These are phyloP conservation scores for Hyperoodon ampullatus DNA, from an alignment of 2,113 vertebrate genomes.

Conservation along the genomic window DNA sequence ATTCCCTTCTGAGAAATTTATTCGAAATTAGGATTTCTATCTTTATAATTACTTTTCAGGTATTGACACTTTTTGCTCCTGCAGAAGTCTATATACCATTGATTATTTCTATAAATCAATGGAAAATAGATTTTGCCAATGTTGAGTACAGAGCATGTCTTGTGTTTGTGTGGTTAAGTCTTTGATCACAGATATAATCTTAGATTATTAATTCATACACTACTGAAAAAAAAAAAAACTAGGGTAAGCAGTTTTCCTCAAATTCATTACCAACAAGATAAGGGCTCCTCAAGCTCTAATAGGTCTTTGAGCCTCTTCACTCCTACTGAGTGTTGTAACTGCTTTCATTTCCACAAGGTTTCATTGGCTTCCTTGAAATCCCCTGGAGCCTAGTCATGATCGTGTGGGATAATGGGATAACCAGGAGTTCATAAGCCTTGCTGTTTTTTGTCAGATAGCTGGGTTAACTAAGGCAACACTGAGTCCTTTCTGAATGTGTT, in stretches of 20 bases:
- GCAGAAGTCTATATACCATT: slow-evolving; percentile 71
- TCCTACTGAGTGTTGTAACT: not conserved
- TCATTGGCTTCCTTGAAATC: not conserved
- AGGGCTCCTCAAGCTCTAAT: not conserved
- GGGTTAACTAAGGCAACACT: not conserved
- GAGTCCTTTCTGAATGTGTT: not conserved
- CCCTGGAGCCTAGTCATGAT: not conserved
- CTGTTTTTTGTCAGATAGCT: not conserved
- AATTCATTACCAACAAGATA: not conserved
- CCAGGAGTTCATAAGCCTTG: not conserved
- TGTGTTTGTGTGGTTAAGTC: slow-evolving; percentile 27
- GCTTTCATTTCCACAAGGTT: not conserved
- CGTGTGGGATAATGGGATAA: not conserved
- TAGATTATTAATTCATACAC: not conserved
- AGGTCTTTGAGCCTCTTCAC: not conserved
- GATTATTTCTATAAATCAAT: slow-evolving; percentile 69
- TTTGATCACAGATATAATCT: slow-evolving; percentile 55
- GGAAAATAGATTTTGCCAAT: slow-evolving; percentile 62
- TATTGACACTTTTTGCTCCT: slow-evolving; percentile 75
- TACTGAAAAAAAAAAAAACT: not conserved
- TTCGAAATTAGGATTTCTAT: slow-evolving; percentile 74
- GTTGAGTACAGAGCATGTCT: slow-evolving; percentile 35
- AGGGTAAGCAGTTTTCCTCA: not conserved
- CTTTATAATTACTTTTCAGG: slow-evolving; percentile 79
- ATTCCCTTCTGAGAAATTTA: slow-evolving; percentile 71